A percentile compares a stretch with the other conserved stretches of the same genome.
These are phyloP conservation scores for Conistra vaccinii DNA, from an alignment of 2,888 invertebrate species.

Conservation along the genomic window DNA sequence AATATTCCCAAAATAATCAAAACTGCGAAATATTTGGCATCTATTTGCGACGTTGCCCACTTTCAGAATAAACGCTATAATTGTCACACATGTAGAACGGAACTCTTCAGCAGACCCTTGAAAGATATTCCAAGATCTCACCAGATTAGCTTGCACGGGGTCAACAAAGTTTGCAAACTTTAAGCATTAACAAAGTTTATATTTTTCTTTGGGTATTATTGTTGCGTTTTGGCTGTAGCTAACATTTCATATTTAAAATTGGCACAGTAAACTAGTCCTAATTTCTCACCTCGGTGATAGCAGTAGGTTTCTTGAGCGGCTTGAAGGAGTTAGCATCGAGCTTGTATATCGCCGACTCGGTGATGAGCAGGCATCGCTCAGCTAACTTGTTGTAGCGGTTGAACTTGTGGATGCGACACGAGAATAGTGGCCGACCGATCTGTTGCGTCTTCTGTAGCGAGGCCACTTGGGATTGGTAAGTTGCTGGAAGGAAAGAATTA, in stretches of 20 bases:
- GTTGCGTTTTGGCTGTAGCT: neutral
- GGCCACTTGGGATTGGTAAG: constrained; percentile 78
- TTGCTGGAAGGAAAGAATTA: constrained; percentile 66
- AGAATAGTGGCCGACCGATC: constrained; percentile 90
- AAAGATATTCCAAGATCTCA: too few species aligned
- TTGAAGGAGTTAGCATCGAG: constrained; percentile 96
- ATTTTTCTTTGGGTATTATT: neutral
- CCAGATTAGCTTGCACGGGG: too few species aligned
- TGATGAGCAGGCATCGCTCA: constrained; percentile 96
- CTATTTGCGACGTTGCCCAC: too few species aligned
- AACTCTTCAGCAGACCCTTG: too few species aligned
- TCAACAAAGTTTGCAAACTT: neutral
- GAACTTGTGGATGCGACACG: constrained; percentile 93
- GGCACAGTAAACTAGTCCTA: neutral
- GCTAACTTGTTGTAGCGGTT: constrained; percentile 94
- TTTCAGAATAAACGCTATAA: too few species aligned
- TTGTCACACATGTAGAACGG: too few species aligned
- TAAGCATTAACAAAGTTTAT: neutral
- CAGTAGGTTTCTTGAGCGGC: constrained; percentile 96
- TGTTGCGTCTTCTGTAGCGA: constrained; percentile 80
- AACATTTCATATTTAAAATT: neutral
- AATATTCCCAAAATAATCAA: too few species aligned
- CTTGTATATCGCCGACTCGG: constrained; percentile 96
- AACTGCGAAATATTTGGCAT: too few species aligned
- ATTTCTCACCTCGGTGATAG: constrained; percentile 92